Evolutionary conservation across 2,888 invertebrate genomes (phyloP), one percentile per base, ranked within the genome.

Genomic region (Caenorhabditis japonica): DNA sequence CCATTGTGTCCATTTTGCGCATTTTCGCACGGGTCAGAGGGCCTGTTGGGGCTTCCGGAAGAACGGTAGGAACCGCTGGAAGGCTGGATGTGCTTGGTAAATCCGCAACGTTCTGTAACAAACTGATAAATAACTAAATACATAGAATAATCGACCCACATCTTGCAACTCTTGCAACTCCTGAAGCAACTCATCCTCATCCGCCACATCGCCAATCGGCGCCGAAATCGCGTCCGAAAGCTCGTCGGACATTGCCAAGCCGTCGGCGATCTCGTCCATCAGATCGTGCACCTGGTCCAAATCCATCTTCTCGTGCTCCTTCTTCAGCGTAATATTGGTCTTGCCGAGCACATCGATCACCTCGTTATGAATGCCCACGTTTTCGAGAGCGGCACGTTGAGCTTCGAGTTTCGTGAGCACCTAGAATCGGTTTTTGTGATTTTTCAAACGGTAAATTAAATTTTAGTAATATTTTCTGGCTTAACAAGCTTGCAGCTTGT

Each of bases 191-290:
- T 81, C 81, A 36, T 79, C 81, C 36, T 81, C 81, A 46, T 77
- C 75, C 19, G 69, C 77, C 21, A 76, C 58, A 15, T 77, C 76
- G 12, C 73, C 79, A 33, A 79, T 73, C 34, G 79, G 78, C 30
- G 76, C 77, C 10, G 78, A 71, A 46, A 81, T 81, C 17, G 81
- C 81, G 0, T 72, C 71, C 4, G 62, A 53, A 34, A 81, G 30
- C 60, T 81, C 81, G 27, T 75, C 68, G 27, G 78, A 76, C 27
- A 60, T 60, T 4, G 75, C 76, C 38, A 81, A 49, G 7, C 75
- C 76, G 46, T 81, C 81, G 25, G 75, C 72, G 36, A 81, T 81
- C 33, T 79, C 75, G 64, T 81, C 81, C 81, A 81, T 81, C 56
- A 81, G 64, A 52, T 78, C 79, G 49, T 75, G 61, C 8, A 81